These are phyloP conservation scores for Manacus vitellinus DNA, from an alignment of 2,113 vertebrate genomes.

Conservation along the genomic window DNA sequence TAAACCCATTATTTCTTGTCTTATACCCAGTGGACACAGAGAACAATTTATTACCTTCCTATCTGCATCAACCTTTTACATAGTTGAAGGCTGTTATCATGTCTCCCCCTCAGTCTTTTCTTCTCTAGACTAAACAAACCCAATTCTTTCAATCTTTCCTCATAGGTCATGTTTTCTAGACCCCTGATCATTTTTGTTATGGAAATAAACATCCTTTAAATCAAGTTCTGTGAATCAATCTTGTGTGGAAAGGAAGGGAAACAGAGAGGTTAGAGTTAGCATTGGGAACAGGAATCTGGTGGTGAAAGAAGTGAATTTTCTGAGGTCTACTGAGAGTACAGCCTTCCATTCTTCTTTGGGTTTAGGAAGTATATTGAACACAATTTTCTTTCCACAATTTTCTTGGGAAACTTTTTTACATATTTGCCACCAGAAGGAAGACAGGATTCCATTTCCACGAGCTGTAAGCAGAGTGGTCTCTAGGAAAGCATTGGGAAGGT, in stretches of 20 bases:
- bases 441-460: background rate
- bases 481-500: background rate
- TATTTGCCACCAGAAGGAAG: background rate
- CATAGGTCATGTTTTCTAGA: conserved; percentile 73
- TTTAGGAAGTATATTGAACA: background rate
- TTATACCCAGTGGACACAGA: conserved; percentile 61
- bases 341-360: conserved; percentile 19
- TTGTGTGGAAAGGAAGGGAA: conserved; percentile 64
- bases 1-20: conserved; percentile 64
- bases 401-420: background rate
- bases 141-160: conserved; percentile 73
- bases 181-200: conserved; percentile 71
- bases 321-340: conserved; percentile 19
- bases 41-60: conserved; percentile 73
- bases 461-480: background rate
- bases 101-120: conserved; percentile 71
- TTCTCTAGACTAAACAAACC: conserved; percentile 74
- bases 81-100: conserved; percentile 73
- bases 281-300: conserved; percentile 62
- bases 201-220: conserved; percentile 74
- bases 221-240: conserved; percentile 69
- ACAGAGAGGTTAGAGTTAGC: conserved; percentile 55
- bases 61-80: conserved; percentile 70
- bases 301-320: conserved; percentile 67
- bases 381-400: background rate